Base-by-base conservation (phyloP, 2,888 invertebrate genomes). In the Pseudococcus viburni region DNA sequence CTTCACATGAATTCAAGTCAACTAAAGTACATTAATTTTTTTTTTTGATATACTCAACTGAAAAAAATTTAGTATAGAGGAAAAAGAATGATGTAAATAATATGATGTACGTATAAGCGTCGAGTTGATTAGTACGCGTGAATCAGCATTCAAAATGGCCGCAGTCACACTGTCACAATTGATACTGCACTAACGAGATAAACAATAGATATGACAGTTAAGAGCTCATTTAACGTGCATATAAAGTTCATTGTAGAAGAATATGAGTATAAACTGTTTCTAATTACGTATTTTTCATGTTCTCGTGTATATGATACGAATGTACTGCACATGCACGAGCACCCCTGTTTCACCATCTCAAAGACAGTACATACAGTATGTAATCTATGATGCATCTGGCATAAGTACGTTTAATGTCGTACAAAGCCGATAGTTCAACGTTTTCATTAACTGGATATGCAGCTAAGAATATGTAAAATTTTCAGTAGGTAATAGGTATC, bases 131-230 rank as follows among this genome's bases (percentile, higher is more conserved):
- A 26, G 9, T 26, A 68, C 22, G 68, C 26, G 22, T 22, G 64
- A 64, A 19, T 22, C 68, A 68, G 68, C 68, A 68, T 68, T 68
- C 68, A 68, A 68, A 68, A 68, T 68, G 68, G 68, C 68, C 26
- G 68, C 68, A 22, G 55, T 55, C 55, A 17, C 55, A 42, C 8
- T 5, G 42, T 9, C 9, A 42, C 9, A 42, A 6, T n/a, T 68
- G 68, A 68, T 68, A 68, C 8, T 55, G 42, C 9, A 55, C 64
- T 68, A 68, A 68, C 26, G 68, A 68, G 68, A 68, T 22, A 68
- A 68, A 68, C 68, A 68, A 51, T 51, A 51, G 8, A 42, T 42
- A 42, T 9, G 42, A 8, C 42, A 8, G 42, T 42, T 42, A 42
- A 42, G 42, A 42, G 42, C 42, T 42, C 42, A 42, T 42, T 42